Base-by-base conservation (phyloP, 1,140 invertebrate species). In the Leptonema lineaticorne region DNA sequence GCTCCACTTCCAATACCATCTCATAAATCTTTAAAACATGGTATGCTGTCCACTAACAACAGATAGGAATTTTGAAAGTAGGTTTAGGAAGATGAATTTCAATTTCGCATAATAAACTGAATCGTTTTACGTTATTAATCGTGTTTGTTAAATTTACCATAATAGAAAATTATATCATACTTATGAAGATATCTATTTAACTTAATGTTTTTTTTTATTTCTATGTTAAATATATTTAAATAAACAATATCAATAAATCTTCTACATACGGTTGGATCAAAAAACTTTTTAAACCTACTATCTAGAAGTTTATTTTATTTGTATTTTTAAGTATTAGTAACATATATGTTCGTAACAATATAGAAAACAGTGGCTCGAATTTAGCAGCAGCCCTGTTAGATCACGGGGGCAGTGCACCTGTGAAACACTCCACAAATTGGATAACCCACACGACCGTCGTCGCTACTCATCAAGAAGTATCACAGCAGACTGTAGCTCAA, bases 1-100 rank as follows among this genome's bases (percentile, higher is more conserved):
- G 90, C 89, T 71, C 93, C 94, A 2, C 85, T 90, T 69, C 85
- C 87, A 57, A 82, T 58, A 18, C 24, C 60, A 18, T 28, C 68
- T 1, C 74, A 78, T 83, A 4, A 88, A 81, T 74, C 77, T 73
- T 59, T 72, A 71, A 37, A 69, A 71, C 75, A 53, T 62, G 69
- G 69, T 70, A 62, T 48, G 1, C 9, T 20, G 16, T 63, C 5
- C 20, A 30, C 41, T 45, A 41, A 4, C 9, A 4, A 41, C 16
- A 41, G 3, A 4, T 41, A 4, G 16, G 11, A 41, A 50, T 18
- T 57, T 7, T 48, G 30, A 6, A 33, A 6, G 11, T 33, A 11
- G 30, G 30, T 33, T 33, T 33, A 6, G 30, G 30, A 6, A 33
- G 30, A 33, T 5, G 30, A 33, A 5, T 5, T 33, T 6, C n/a